A percentile compares a stretch with the other conserved stretches of the same genome.
phyloP scores from a whole-genome alignment of 2,797 vertebrate genomes.

The Pteropus rufus region DNA sequence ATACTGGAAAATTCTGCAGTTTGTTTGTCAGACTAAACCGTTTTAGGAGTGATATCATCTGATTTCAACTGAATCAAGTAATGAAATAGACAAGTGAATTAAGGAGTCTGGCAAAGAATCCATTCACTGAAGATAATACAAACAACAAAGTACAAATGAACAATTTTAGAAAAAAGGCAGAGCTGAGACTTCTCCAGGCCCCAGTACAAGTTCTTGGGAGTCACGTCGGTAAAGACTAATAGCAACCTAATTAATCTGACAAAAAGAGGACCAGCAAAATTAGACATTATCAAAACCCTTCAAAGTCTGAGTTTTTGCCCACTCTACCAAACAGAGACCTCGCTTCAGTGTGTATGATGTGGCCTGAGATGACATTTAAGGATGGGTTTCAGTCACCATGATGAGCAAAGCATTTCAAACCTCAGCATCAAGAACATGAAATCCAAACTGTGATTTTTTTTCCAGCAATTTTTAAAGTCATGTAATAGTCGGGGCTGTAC shows the following conservation, averaged over 20 bases:
- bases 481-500: neutral
- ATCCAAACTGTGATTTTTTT: neutral
- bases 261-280: neutral
- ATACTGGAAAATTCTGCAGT: neutral
- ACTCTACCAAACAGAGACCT: neutral
- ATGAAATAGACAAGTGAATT: neutral
- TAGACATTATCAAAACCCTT: neutral
- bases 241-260: neutral
- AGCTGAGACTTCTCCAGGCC: neutral
- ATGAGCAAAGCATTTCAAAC: constrained; percentile 1
- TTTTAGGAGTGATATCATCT: neutral
- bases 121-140: neutral
- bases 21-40: neutral
- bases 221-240: neutral
- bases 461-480: constrained; percentile 1
- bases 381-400: neutral
- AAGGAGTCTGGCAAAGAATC: neutral
- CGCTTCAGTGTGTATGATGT: neutral
- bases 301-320: neutral
- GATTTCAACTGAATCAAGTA: neutral
- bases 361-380: neutral
- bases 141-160: neutral
- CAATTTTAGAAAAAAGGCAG: neutral
- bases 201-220: neutral
- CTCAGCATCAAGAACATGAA: neutral